Evolutionary conservation across 2,888 invertebrate species (phyloP).

Genomic region (Drymonia ruficornis): DNA sequence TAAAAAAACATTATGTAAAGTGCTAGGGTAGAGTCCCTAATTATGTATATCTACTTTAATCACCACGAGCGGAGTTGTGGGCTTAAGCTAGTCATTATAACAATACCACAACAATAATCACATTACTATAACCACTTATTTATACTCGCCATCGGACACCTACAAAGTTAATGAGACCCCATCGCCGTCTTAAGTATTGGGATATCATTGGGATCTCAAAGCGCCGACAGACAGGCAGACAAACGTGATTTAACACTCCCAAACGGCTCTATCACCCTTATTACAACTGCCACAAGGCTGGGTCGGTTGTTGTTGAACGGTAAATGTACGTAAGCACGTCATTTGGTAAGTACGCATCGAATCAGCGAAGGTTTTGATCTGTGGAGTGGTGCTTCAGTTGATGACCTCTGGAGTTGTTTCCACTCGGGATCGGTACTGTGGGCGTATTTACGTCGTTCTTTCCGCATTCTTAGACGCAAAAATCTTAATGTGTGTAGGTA

Average conservation of each 20-base stretch:
- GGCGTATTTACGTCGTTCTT: background rate
- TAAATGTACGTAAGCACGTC: conserved; percentile 22
- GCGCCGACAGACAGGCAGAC: conserved; percentile 35
- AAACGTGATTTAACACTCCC: conserved; percentile 9
- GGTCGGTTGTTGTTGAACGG: conserved; percentile 3
- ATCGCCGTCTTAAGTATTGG: conserved; percentile 41
- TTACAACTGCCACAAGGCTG: conserved; percentile 4
- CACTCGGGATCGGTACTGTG: background rate
- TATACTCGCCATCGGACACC: conserved; percentile 35
- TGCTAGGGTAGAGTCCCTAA: background rate
- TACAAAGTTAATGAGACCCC: conserved; percentile 47
- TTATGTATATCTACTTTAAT: background rate
- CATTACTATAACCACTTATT: conserved; percentile 27
- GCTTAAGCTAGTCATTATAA: background rate
- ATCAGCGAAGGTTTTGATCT: conserved; percentile 36
- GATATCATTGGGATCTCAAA: conserved; percentile 45
- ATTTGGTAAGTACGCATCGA: conserved; percentile 37
- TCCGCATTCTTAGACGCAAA: conserved; percentile 1
- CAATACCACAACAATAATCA: conserved; percentile 13
- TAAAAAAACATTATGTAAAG: too few species aligned
- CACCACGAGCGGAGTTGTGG: too few species aligned
- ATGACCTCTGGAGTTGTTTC: conserved; percentile 26
- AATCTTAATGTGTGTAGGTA: background rate
- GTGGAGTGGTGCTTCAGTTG: conserved; percentile 28
- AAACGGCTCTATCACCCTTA: background rate